Conservation (phyloP, 2,113 vertebrate genomes). For the Fulica atra region DNA sequence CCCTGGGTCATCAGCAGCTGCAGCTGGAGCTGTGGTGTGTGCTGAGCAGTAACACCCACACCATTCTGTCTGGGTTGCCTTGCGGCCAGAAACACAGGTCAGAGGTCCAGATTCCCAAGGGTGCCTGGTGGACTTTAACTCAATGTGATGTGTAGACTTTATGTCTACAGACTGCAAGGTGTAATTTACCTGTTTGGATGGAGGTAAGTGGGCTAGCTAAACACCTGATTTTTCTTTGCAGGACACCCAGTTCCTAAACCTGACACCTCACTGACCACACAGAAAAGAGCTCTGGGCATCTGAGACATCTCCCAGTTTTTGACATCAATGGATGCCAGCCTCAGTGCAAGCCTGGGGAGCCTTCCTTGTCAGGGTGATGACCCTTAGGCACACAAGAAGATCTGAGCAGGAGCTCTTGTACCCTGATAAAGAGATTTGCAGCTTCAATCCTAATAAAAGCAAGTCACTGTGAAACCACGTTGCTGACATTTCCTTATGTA, state of each 20-base stretch:
- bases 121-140: not conserved
- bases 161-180: not conserved
- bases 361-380: not conserved
- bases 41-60: not conserved
- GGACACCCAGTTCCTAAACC: slow-evolving; percentile 40
- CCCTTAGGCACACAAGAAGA: not conserved
- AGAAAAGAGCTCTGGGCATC: not conserved
- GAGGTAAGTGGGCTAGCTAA: not conserved
- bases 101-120: not conserved
- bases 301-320: not conserved
- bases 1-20: not conserved
- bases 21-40: not conserved
- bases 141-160: too few species aligned
- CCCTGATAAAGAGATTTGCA: not conserved
- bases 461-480: not conserved
- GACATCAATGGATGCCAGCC: not conserved
- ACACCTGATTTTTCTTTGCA: not conserved
- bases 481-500: not conserved
- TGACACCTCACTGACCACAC: not conserved
- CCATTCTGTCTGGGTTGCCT: not conserved
- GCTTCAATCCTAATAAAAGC: slow-evolving; percentile 44
- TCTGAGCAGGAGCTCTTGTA: not conserved
- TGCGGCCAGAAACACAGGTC: not conserved
- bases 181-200: not conserved
- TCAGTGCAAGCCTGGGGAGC: not conserved